Percentiles rank a stretch among this genome's conserved stretches.
These are phyloP conservation scores for Melolontha melolontha DNA, from an alignment of 2,888 invertebrate genomes.

Conservation along the genomic window DNA sequence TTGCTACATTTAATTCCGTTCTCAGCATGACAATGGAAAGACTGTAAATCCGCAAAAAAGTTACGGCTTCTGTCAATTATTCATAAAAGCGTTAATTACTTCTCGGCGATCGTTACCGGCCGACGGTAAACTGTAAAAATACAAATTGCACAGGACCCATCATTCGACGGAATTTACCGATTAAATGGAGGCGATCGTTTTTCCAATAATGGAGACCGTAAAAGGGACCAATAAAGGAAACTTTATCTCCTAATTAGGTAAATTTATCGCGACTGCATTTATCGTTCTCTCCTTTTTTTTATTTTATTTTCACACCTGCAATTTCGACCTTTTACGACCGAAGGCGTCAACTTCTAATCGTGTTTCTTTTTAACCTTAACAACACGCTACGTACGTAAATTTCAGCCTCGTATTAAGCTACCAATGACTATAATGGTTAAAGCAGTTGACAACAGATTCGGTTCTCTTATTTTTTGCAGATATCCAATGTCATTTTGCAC, in stretches of 20 bases:
- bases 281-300: not conserved
- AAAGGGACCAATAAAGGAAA: constrained; percentile 35
- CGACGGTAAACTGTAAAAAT: constrained; percentile 29
- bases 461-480: too few relatives aligned
- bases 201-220: constrained; percentile 31
- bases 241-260: constrained; percentile 37
- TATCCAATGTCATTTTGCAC: too few relatives aligned
- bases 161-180: constrained; percentile 25
- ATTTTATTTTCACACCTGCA: constrained; percentile 29
- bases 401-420: too few relatives aligned
- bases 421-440: too few relatives aligned
- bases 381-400: too few relatives aligned
- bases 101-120: constrained; percentile 24
- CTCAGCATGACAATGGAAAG: too few relatives aligned
- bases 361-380: too few relatives aligned
- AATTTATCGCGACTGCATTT: constrained; percentile 34
- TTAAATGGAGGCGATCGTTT: constrained; percentile 31
- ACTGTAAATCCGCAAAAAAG: constrained; percentile 1
- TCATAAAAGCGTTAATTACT: constrained; percentile 36
- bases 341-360: constrained; percentile 10
- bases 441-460: too few relatives aligned
- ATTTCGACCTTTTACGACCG: constrained; percentile 10
- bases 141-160: constrained; percentile 27
- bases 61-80: constrained; percentile 6
- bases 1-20: too few relatives aligned